Base-by-base conservation (phyloP, 2,888 invertebrate genomes). In the Hipparchia semele region DNA sequence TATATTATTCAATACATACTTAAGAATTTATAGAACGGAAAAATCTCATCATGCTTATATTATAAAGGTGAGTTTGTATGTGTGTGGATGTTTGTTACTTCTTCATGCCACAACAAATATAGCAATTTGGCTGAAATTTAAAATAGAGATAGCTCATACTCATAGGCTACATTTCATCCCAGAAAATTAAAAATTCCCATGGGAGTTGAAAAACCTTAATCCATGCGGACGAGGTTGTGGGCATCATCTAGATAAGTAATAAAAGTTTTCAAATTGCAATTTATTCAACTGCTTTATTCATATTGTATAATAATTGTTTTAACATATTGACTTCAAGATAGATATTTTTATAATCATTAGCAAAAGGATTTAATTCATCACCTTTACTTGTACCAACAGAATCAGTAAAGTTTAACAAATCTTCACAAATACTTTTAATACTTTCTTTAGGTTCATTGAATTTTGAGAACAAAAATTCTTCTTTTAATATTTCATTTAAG, bases 331-430 rank as follows among this genome's bases (percentile, higher is more conserved):
- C 84, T 87, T 95, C 95, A 72, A 91, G 83, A 79, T 94, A 94
- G 75, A 92, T 90, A 76, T 93, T 91, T 83, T 90, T 92, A 8
- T 90, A 87, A 72, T 94, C 89, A 83, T 92, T 93, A 70, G 91
- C 87, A 81, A 95, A 95, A 2, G 95, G 95, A 82, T 94, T 95
- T 72, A 91, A 89, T 69, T 84, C 83, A 79, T 92, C 87, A 73
- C 76, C 75, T 56, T 73, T 78, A 54, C 72, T 80, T 68, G 54
- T 66, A 71, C 80, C 83, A 39, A 79, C 73, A 71, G 82, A 79
- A 67, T 81, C 65, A 86, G 76, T 73, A 82, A 75, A 66, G 61
- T 78, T 73, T 69, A 76, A 72, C 73, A 93, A 79, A 75, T 86
- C 83, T 68, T 78, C 77, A 70, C 80, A 81, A 73, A 93, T 79